A percentile compares a stretch with the other conserved stretches of the same genome.
Conservation (phyloP, 2,888 invertebrate species). For the Lasioglossum malachurum region DNA sequence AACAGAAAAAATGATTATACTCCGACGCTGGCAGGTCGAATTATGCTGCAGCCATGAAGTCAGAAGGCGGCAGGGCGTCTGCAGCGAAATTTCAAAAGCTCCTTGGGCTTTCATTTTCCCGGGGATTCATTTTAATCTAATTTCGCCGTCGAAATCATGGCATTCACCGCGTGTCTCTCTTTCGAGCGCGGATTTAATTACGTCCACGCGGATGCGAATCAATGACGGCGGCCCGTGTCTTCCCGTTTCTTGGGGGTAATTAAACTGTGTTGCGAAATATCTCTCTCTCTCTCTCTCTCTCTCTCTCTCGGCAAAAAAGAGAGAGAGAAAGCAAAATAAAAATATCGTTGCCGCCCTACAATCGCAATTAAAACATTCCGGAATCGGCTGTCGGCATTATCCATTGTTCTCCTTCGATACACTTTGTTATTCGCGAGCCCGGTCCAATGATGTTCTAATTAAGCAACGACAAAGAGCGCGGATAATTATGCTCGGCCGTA, state of each 20-base stretch:
- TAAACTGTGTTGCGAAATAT: neutral
- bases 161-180: slow-evolving; percentile 28
- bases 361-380: neutral
- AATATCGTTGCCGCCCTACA: neutral
- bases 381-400: neutral
- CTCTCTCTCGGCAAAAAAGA: neutral
- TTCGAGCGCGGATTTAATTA: slow-evolving; percentile 35
- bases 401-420: neutral
- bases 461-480: neutral
- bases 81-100: slow-evolving; percentile 16
- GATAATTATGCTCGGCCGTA: neutral
- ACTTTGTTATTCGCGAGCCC: neutral
- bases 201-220: slow-evolving; percentile 15
- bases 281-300: too few species aligned
- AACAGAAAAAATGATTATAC: neutral
- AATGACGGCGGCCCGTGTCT: neutral
- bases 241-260: neutral
- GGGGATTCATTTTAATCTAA: slow-evolving; percentile 36
- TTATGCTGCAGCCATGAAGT: neutral
- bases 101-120: slow-evolving; percentile 24
- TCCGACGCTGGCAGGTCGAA: neutral
- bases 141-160: slow-evolving; percentile 27
- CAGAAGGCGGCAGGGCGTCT: neutral
- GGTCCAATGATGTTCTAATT: slow-evolving; percentile 5
- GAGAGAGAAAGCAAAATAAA: neutral